Evolutionary conservation across 2,888 invertebrate species (phyloP), one percentile per base, ranked within the genome.

Genomic region (Hypselothyrea guttata): DNA sequence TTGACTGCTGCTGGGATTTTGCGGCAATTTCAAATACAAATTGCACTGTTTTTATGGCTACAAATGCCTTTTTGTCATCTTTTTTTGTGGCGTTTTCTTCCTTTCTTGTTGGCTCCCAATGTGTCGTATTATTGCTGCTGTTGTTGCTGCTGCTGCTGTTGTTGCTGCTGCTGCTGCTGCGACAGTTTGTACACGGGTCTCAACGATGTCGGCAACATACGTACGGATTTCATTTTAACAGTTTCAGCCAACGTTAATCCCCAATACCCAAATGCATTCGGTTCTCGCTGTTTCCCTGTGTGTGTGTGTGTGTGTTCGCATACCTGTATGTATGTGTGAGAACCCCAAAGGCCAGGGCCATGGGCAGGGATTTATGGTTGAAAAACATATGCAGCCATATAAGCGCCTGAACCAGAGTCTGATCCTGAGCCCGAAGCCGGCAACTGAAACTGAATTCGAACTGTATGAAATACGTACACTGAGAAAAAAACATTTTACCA

Each of bases 231-330:
- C 79, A 85, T 83, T 81, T 84, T 79, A 85, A 81, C 86, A 73
- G 85, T 76, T 85, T 73, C 84, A 83, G 62, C 57, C 85, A 60
- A 75, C 81, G 76, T 76, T 83, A 85, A 83, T 85, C 85, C 84
- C 81, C 85, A 85, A 81, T 83, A 85, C 81, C 81, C 81, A 79
- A 85, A 85, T 83, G 81, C 85, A 81, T 83, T 85, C 81, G 85
- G 63, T 61, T 81, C 45, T 54, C 75, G 48, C 33, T 72, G 67
- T 33, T 13, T 37, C 15, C 18, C n/a, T 46, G 27, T 45, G 7
- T 41, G 9, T 33, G 9, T 22, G 11, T 16, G 12, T 37, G 7
- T 41, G 8, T 45, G 27, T 45, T 18, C 38, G 7, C 1, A 4
- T 48, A 31, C 44, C 40, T 33, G 18, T 34, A 4, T 31, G 9